Evolutionary conservation across 2,888 invertebrate genomes (phyloP).

Genomic region (Eulithis prunata): DNA sequence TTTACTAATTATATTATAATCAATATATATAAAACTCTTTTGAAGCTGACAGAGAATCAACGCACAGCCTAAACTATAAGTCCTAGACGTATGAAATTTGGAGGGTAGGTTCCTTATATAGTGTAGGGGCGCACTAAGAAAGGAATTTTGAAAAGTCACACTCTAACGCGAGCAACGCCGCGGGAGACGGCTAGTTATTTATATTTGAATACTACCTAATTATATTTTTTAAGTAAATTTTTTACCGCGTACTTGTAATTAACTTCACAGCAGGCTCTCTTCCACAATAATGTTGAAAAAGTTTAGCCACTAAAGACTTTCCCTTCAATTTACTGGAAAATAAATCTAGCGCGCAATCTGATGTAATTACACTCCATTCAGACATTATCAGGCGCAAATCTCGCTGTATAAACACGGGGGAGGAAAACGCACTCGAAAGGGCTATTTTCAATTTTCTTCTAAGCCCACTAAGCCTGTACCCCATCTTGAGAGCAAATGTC

Average conservation of each 20-base stretch:
- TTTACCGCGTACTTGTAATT: conserved; percentile 15
- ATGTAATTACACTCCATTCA: conserved; percentile 44
- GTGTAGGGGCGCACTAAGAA: no score
- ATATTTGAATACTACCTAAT: no score
- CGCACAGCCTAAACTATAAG: no score
- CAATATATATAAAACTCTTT: no score
- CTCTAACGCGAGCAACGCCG: no score
- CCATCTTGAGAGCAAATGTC: conserved; percentile 79
- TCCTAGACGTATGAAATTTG: no score
- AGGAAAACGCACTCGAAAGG: conserved; percentile 62
- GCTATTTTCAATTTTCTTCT: conserved; percentile 77
- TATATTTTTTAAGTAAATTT: conserved; percentile 12
- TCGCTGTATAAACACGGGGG: conserved; percentile 52
- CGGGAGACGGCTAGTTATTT: no score
- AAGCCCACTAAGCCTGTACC: conserved; percentile 72
- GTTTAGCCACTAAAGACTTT: conserved; percentile 17
- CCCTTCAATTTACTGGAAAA: conserved; percentile 21
- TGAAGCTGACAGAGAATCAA: no score
- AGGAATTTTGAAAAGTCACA: no score
- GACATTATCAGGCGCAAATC: conserved; percentile 49
- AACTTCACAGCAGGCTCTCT: conserved; percentile 13
- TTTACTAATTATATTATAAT: not conserved
- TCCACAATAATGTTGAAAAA: conserved; percentile 14
- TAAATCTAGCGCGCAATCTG: conserved; percentile 35
- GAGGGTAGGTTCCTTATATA: no score